phyloP scores from a whole-genome alignment of 2,797 vertebrate species.

The Myotis daubentonii region DNA sequence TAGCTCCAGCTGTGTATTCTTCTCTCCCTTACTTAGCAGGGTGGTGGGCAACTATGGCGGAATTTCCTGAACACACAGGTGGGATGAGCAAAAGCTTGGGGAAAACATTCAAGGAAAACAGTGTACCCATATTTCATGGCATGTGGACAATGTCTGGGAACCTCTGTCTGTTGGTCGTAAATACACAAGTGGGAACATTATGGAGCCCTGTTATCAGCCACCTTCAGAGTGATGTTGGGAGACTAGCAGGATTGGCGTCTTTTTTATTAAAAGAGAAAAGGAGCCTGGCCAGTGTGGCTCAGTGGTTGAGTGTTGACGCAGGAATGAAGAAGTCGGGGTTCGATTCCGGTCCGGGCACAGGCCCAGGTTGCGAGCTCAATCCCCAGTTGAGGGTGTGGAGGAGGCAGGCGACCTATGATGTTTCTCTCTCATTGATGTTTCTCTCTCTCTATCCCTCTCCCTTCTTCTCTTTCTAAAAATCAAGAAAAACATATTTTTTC shows the following conservation, averaged over 20 bases:
- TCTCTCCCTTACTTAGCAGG: background rate
- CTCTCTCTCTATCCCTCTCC: too few relatives aligned
- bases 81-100: background rate
- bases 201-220: background rate
- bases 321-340: too few relatives aligned
- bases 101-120: background rate
- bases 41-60: background rate
- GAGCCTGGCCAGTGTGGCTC: too few relatives aligned
- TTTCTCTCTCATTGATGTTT: too few relatives aligned
- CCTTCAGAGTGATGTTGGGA: background rate
- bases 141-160: background rate
- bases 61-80: background rate
- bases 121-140: background rate
- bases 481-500: background rate
- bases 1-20: background rate
- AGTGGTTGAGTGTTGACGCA: too few relatives aligned
- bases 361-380: too few relatives aligned
- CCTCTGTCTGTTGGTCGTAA: background rate
- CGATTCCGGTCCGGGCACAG: too few relatives aligned
- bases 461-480: too few relatives aligned
- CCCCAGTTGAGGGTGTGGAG: too few relatives aligned
- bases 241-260: rapidly evolving
- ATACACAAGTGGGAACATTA: background rate
- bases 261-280: background rate
- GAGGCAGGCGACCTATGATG: too few relatives aligned